Percentiles rank a stretch among this genome's conserved stretches.
These are phyloP conservation scores for Thysanoteuthis rhombus DNA, from an alignment of 2,888 invertebrate species.

Conservation along the genomic window DNA sequence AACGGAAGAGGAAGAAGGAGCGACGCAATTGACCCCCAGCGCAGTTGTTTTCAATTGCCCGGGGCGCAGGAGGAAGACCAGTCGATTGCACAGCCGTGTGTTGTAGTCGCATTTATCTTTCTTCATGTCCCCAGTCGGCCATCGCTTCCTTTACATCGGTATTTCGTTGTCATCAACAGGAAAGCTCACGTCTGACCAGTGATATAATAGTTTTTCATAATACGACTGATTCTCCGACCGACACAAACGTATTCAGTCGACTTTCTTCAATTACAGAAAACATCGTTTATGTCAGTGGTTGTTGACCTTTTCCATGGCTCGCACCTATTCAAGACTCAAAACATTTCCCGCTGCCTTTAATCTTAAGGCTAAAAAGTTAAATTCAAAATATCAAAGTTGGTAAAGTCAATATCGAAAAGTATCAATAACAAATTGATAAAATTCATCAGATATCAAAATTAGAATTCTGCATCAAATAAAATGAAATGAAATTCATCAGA, in stretches of 20 bases:
- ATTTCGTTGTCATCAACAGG: constrained; percentile 12
- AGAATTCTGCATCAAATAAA: too few relatives aligned
- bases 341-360: too few relatives aligned
- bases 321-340: too few relatives aligned
- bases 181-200: background rate
- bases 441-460: too few relatives aligned
- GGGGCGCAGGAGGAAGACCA: background rate
- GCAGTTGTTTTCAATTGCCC: background rate
- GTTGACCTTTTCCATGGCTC: too few relatives aligned
- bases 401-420: too few relatives aligned
- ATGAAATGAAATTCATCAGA: too few relatives aligned
- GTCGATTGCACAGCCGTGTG: background rate
- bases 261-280: background rate
- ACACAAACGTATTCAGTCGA: background rate
- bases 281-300: background rate
- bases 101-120: background rate
- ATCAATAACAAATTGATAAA: too few relatives aligned
- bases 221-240: background rate
- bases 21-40: background rate
- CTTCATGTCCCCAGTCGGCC: background rate
- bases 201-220: background rate
- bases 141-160: background rate
- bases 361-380: too few relatives aligned
- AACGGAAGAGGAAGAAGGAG: background rate
- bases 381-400: too few relatives aligned